Evolutionary conservation across 2,888 invertebrate species (phyloP), one percentile per base, ranked within the genome.

Genomic region (Athripsodes cinereus): DNA sequence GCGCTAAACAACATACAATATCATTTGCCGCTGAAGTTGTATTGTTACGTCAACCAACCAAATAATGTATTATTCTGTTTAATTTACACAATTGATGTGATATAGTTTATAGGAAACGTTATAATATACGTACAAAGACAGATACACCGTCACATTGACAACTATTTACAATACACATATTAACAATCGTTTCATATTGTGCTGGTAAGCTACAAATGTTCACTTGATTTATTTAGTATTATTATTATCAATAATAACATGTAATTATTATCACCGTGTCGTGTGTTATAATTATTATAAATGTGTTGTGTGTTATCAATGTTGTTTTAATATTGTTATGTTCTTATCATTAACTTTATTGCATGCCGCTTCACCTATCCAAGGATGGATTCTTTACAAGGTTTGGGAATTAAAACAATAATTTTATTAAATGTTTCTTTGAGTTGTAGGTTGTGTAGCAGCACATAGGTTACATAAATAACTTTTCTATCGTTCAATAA

Each of bases 361-460:
- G 78, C 78, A 78, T 78, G 78, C 78, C 76, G 78, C 78, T 58
- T 70, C 72, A 69, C 68, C 69, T 68, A 70, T 66, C 66, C 68
- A 71, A 74, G 74, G 74, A 78, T 78, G 79, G 78, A 79, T 70
- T 70, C 74, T 58, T 74, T 71, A 67, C 74, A 72, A 78, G 79
- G 79, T 79, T 76, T 73, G 78, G 65, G 51, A 26, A 57, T 53
- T 57, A 40, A 10, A 35, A 56, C 10, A 10, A 50, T 49, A 20
- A 16, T 47, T 22, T 51, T n/a, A 11, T 21, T 40, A 53, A 10
- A 22, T 6, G 22, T 3, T 19, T 13, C 16, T 5, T 13, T n/a
- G n/a, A 46, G n/a, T 19, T 19, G 54, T 6, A 26, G 18, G 13
- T 5, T 16, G 16, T 18, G 44, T 44, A 44, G 44, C 13, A 13